Base-by-base conservation (phyloP, 2,888 invertebrate species). In the Amphimallon solstitiale region DNA sequence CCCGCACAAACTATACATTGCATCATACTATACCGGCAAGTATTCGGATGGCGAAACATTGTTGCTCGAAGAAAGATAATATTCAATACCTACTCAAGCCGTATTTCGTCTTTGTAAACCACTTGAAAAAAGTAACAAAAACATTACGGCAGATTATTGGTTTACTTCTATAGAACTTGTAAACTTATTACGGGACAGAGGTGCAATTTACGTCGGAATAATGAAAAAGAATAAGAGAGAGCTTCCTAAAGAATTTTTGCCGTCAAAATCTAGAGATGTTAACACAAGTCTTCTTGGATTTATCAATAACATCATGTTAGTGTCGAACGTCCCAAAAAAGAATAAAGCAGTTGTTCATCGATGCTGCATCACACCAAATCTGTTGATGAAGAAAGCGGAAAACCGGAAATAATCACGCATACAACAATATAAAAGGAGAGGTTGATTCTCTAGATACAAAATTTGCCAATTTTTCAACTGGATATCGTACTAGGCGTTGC, bases 171-270 rank as follows among this genome's bases (percentile, higher is more conserved):
- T 70, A 7, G 68, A 63, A 15, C 59, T 73, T 17, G 71, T 67
- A 9, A 49, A 71, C 40, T 19, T 48, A 43, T 61, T 73, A 10
- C 62, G 68, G 17, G 56, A 71, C 62, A 65, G 70, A 45, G 68
- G 68, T 64, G 65, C 70, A 45, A 74, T 5, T 4, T 23, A 23
- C 5, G 68, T 72, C 52, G 73, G 73, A 45, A 74, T 73, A 34
- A 56, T 76, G 52, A 70, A 69, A 59, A 76, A 74, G 69, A 73
- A 76, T 54, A 76, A 75, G 65, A 64, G 65, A 38, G 72, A 76
- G 60, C 70, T 78, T 54, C 76, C 75, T 23, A 23, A 52, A 46
- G 70, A 74, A 66, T 77, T 78, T 66, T 56, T 67, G 14, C 68
- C 69, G 17, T 23, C 70, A 48, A 73, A 65, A 62, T 60, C 29